Percentiles rank a stretch among this genome's conserved stretches.
phyloP scores from a whole-genome alignment of 1,140 invertebrate species.

The Drosophila novamexicana region DNA sequence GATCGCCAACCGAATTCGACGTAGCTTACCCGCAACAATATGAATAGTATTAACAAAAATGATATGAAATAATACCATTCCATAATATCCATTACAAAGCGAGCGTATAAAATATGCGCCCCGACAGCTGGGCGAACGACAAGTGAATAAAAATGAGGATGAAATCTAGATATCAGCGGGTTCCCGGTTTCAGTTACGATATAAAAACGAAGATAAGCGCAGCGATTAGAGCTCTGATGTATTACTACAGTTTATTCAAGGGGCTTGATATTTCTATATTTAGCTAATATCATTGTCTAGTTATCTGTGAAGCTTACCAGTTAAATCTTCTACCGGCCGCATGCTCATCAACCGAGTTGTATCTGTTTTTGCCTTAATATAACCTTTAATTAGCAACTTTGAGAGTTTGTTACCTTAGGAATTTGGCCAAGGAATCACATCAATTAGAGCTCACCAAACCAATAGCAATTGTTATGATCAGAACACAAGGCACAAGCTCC shows the following conservation, averaged over 20 bases:
- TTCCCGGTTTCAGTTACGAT: not conserved
- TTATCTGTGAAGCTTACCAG: conserved; percentile 18
- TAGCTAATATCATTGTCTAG: conserved; percentile 16
- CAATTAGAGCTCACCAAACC: conserved; percentile 4
- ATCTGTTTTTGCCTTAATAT: not conserved
- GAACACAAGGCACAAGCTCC: not conserved
- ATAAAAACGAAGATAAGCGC: conserved; percentile 13
- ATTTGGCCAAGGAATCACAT: not conserved
- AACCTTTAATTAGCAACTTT: not conserved
- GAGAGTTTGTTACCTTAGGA: no score
- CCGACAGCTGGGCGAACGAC: conserved; percentile 1
- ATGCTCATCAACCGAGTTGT: not conserved
- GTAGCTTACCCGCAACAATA: conserved; percentile 44
- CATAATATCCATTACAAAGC: conserved; percentile 26
- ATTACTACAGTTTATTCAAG: conserved; percentile 34
- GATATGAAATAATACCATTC: conserved; percentile 40
- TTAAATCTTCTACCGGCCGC: conserved; percentile 1
- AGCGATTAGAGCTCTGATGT: not conserved
- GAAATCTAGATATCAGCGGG: conserved; percentile 7
- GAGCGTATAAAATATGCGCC: not conserved
- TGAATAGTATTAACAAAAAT: conserved; percentile 30
- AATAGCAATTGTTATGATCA: not conserved
- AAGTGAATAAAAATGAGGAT: conserved; percentile 22
- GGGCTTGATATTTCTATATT: conserved; percentile 14
- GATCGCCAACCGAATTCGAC: not conserved